Conservation (phyloP, 2,113 vertebrate genomes). For the Grammomys surdaster region DNA sequence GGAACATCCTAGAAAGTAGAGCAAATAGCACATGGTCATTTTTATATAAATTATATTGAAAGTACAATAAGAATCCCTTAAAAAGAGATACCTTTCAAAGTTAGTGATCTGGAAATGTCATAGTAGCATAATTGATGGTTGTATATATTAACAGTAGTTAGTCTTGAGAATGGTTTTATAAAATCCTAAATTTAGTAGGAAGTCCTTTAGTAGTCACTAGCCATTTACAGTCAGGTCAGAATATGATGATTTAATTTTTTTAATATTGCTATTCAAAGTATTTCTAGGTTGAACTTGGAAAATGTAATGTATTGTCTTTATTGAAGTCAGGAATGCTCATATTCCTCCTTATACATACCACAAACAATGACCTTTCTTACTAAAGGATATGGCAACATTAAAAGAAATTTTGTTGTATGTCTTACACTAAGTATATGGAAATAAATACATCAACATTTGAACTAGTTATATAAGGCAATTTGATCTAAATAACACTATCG, state of each 20-base stretch:
- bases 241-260: conserved; percentile 14
- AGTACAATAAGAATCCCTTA: not conserved
- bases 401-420: not conserved
- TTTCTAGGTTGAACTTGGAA: conserved; percentile 29
- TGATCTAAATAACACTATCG: not conserved
- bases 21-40: not conserved
- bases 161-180: not conserved
- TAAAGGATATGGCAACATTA: not conserved
- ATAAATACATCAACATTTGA: conserved; percentile 15
- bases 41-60: not conserved
- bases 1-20: not conserved
- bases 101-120: not conserved
- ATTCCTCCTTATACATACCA: not conserved
- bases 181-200: not conserved
- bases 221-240: not conserved
- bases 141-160: conserved; percentile 8
- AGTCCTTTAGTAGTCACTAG: not conserved
- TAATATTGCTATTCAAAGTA: not conserved
- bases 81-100: not conserved
- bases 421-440: conserved; percentile 46
- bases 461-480: not conserved
- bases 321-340: not conserved
- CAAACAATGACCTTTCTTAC: not conserved
- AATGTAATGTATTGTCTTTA: not conserved
- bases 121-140: not conserved